These are phyloP conservation scores for Anabacerthia variegaticeps DNA, from an alignment of 2,797 vertebrate species.

Conservation along the genomic window DNA sequence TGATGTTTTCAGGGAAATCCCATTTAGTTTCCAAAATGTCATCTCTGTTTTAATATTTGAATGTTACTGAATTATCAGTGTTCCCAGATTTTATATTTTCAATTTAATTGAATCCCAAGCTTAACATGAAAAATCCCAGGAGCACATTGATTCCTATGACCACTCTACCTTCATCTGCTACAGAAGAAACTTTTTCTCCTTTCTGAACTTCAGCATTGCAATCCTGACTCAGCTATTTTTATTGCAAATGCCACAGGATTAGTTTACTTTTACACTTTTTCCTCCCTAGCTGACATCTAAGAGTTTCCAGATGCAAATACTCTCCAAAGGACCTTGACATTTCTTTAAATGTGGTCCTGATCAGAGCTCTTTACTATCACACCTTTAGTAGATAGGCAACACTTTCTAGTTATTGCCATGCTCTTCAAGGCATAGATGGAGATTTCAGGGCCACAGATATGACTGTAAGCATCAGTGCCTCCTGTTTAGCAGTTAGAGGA, in stretches of 20 bases:
- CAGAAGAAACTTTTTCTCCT: background rate
- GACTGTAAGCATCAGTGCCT: background rate
- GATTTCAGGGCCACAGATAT: background rate
- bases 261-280: background rate
- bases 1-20: background rate
- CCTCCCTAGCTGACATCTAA: background rate
- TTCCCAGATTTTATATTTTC: background rate
- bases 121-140: background rate
- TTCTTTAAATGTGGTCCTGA: background rate
- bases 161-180: background rate
- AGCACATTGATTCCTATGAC: background rate
- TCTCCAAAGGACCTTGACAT: background rate
- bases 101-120: background rate
- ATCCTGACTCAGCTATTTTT: background rate
- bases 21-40: background rate
- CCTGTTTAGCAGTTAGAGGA: background rate
- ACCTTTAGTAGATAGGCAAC: background rate
- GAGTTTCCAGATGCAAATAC: background rate
- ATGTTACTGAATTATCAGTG: background rate
- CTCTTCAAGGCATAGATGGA: background rate
- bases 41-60: background rate
- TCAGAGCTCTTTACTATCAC: background rate
- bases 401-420: background rate
- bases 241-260: background rate
- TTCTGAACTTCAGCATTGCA: background rate